Evolutionary conservation across 2,888 invertebrate genomes (phyloP), one percentile per base, ranked within the genome.

Genomic region (Cabera pusaria): DNA sequence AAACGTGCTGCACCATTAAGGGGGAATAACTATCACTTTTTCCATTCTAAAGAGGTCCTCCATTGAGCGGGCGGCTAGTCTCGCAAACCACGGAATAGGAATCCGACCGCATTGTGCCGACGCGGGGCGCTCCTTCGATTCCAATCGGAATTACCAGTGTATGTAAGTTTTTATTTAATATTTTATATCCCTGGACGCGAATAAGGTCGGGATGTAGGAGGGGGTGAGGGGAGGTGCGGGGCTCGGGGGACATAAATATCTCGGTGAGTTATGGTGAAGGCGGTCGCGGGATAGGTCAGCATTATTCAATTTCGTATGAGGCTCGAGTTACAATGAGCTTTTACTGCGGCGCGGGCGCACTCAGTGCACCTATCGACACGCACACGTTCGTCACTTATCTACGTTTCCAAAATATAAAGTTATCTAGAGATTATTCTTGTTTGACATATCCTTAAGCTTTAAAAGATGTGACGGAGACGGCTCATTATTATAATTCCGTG

Each of bases 221-320:
- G 72, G 66, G 75, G 71, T 62, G 68, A 49, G 64, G 67, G 57
- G 52, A 59, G 57, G 58, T 40, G 75, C 69, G 76, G 76, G 76
- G 74, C 65, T 54, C n/a, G 73, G 72, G 78, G 83, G 82, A 87
- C 87, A 87, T 87, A 87, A 87, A 88, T 87, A 88, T 88, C 87
- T 85, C 74, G 71, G 85, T 88, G 87, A 88, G 87, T 88, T 88
- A 88, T 80, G 86, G 69, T 61, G 73, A 70, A 80, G 78, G 83
- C 81, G 87, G 88, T 84, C 86, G 86, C 85, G 81, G 87, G 87
- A 88, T 88, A 88, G 88, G 88, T 88, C 87, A 87, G 87, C 85
- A 87, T 88, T 87, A 87, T 88, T 87, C 87, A 87, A 87, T 87
- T 88, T 87, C 85, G 85, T 87, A 86, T 85, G 85, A 87, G 76